These are phyloP conservation scores for Chelonoidis abingdonii DNA, from an alignment of 2,113 vertebrate genomes.

Conservation along the genomic window DNA sequence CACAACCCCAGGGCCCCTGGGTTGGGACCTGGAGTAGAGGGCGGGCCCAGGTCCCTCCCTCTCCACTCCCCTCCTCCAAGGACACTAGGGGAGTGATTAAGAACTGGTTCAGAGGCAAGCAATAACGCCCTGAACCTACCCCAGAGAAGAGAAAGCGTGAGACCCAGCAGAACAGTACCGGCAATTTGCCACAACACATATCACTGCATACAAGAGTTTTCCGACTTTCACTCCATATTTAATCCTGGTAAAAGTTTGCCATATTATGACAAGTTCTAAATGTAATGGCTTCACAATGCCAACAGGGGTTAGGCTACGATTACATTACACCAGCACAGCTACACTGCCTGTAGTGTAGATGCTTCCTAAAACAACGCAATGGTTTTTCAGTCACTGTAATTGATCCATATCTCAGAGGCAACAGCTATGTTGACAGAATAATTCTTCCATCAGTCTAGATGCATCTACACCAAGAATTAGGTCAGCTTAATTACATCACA, in stretches of 20 bases:
- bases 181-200: too few species aligned
- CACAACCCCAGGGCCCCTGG: too few species aligned
- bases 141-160: too few species aligned
- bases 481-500: not conserved
- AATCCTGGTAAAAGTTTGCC: not conserved
- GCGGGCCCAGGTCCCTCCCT: too few species aligned
- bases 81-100: too few species aligned
- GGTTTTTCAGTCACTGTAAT: not conserved
- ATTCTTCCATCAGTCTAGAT: not conserved
- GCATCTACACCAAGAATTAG: not conserved
- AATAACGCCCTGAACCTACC: too few species aligned
- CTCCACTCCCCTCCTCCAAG: too few species aligned
- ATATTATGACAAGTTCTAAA: fast-evolving
- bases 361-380: not conserved
- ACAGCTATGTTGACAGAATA: not conserved
- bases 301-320: not conserved
- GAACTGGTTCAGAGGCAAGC: too few species aligned
- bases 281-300: not conserved
- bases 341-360: too few species aligned
- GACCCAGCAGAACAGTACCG: too few species aligned
- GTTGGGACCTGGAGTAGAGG: too few species aligned
- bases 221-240: not conserved
- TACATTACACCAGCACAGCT: too few species aligned
- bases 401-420: not conserved
- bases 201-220: not conserved